phyloP scores from a whole-genome alignment of 1,140 invertebrate species.

The Scaptomyza graminum region DNA sequence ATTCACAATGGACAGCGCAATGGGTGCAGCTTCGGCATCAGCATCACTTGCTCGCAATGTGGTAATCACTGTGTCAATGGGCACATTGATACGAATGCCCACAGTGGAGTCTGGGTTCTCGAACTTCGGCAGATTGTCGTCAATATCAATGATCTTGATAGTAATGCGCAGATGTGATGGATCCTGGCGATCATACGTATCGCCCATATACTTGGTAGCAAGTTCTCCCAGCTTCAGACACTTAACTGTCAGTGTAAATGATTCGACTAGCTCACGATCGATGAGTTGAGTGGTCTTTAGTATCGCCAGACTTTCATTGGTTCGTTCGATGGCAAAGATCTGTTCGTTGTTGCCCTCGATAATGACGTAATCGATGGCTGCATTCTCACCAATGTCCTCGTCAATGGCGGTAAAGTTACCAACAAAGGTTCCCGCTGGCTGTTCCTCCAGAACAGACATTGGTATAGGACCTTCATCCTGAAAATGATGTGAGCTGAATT shows the following conservation, averaged over 20 bases:
- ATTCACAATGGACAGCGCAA: slow-evolving; percentile 87
- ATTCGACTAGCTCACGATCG: slow-evolving; percentile 87
- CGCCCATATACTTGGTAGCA: slow-evolving; percentile 79
- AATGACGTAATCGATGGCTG: slow-evolving; percentile 90
- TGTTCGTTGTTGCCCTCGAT: slow-evolving; percentile 90
- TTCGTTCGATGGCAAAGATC: slow-evolving; percentile 87
- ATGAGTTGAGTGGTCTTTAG: slow-evolving; percentile 87
- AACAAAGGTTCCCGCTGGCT: slow-evolving; percentile 86
- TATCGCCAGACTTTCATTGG: slow-evolving; percentile 87
- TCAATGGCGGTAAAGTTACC: slow-evolving; percentile 89
- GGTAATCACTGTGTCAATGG: slow-evolving; percentile 89
- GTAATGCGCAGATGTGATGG: slow-evolving; percentile 88
- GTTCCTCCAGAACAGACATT: slow-evolving; percentile 88
- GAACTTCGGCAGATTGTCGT: slow-evolving; percentile 90
- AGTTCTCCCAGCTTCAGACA: slow-evolving; percentile 85
- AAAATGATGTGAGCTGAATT: neutral
- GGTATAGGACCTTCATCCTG: slow-evolving; percentile 88
- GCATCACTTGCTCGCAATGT: slow-evolving; percentile 88
- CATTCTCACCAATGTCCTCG: slow-evolving; percentile 90
- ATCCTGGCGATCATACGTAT: slow-evolving; percentile 85
- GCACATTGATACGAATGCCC: slow-evolving; percentile 90
- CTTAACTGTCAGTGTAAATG: slow-evolving; percentile 88
- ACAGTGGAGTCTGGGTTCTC: slow-evolving; percentile 87
- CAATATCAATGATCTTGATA: slow-evolving; percentile 88
- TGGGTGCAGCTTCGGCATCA: slow-evolving; percentile 87